A percentile compares a stretch with the other conserved stretches of the same genome.
These are phyloP conservation scores for Cotesia congregata DNA, from an alignment of 2,888 invertebrate species.

Conservation along the genomic window DNA sequence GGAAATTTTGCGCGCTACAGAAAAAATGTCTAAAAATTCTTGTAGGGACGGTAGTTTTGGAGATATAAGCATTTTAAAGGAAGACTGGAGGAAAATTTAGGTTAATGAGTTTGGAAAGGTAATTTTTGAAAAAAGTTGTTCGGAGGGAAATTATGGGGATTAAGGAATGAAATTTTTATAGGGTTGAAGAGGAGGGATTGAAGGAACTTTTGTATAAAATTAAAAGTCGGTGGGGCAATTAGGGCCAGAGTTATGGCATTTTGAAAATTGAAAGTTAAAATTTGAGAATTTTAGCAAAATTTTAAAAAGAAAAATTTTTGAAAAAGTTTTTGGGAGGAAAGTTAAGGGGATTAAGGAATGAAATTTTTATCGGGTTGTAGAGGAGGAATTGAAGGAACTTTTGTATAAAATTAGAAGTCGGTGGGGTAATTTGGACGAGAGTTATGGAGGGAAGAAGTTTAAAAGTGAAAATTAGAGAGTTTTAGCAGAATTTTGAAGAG, in stretches of 20 bases:
- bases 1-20: too few species aligned
- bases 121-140: background rate
- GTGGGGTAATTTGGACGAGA: too few species aligned
- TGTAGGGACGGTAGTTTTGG: background rate
- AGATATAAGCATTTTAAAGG: background rate
- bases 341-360: too few species aligned
- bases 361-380: too few species aligned
- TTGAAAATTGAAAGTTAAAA: constrained; percentile 7
- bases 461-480: too few species aligned
- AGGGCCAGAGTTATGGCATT: background rate
- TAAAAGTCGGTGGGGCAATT: background rate
- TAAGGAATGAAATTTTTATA: background rate
- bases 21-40: too few species aligned
- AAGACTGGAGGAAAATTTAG: background rate
- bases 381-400: too few species aligned
- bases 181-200: background rate
- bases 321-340: background rate
- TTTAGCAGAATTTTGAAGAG: too few species aligned
- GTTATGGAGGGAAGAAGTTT: too few species aligned
- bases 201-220: background rate
- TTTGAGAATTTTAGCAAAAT: background rate
- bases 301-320: background rate
- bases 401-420: too few species aligned
- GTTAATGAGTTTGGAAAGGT: too few species aligned
- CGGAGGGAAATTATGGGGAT: background rate